These are phyloP conservation scores for Chauna torquata DNA, from an alignment of 2,113 vertebrate species.

Conservation along the genomic window DNA sequence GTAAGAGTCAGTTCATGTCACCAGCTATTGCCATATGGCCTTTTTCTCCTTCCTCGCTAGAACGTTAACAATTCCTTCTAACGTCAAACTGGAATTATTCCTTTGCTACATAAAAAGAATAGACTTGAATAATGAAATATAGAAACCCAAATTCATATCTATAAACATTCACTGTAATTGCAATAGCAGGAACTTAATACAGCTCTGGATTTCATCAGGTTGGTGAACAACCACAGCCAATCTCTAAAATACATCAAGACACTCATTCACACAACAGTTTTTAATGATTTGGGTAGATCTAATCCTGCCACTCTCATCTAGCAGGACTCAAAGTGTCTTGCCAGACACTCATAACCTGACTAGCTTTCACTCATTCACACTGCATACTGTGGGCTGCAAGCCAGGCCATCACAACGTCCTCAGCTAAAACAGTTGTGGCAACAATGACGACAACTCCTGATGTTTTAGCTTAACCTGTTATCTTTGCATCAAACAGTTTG, in stretches of 20 bases:
- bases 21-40: neutral
- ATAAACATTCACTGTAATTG: neutral
- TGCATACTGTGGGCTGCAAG: neutral
- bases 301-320: neutral
- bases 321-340: neutral
- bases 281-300: neutral
- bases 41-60: neutral
- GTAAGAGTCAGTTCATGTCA: neutral
- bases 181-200: neutral
- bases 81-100: neutral
- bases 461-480: neutral
- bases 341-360: neutral
- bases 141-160: neutral
- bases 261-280: neutral
- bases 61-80: neutral
- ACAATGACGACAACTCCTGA: neutral
- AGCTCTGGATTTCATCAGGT: neutral
- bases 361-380: neutral
- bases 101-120: neutral
- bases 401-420: neutral
- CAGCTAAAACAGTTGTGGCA: neutral
- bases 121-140: neutral
- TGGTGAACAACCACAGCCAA: neutral
- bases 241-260: neutral
- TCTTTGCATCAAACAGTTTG: neutral